Conservation (phyloP, 2,888 invertebrate genomes). For the Lacanobia wlatinum region DNA sequence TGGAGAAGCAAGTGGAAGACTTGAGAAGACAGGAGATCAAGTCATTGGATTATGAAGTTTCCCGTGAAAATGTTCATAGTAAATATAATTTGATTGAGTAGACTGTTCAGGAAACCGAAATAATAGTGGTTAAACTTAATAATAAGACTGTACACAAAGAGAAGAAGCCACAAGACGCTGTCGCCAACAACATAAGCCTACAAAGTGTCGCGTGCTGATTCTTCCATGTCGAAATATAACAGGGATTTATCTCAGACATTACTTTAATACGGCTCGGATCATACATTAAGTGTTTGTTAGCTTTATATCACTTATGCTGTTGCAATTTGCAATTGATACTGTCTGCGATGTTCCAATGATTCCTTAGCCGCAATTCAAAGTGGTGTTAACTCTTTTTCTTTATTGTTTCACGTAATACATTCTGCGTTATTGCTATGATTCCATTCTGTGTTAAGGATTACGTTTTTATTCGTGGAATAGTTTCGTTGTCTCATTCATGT, state of each 20-base stretch:
- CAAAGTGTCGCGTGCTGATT: constrained; percentile 78
- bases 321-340: constrained; percentile 68
- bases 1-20: too few species aligned
- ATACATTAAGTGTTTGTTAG: constrained; percentile 65
- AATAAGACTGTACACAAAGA: too few species aligned
- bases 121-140: neutral
- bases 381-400: constrained; percentile 25
- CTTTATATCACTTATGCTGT: constrained; percentile 67
- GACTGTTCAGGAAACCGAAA: too few species aligned
- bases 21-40: too few species aligned
- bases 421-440: constrained; percentile 1
- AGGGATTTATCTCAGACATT: constrained; percentile 75
- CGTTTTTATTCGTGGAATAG: neutral
- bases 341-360: constrained; percentile 58
- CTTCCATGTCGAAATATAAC: constrained; percentile 77
- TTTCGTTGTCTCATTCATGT: neutral
- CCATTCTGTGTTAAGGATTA: neutral
- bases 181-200: constrained; percentile 48
- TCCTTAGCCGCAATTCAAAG: constrained; percentile 28
- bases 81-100: too few species aligned
- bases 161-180: constrained; percentile 38
- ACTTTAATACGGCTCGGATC: constrained; percentile 66
- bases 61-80: too few species aligned
- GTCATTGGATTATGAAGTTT: too few species aligned
- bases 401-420: constrained; percentile 1